Evolutionary conservation across 2,797 vertebrate genomes (phyloP).

Genomic region (Aviceda cuculoides): DNA sequence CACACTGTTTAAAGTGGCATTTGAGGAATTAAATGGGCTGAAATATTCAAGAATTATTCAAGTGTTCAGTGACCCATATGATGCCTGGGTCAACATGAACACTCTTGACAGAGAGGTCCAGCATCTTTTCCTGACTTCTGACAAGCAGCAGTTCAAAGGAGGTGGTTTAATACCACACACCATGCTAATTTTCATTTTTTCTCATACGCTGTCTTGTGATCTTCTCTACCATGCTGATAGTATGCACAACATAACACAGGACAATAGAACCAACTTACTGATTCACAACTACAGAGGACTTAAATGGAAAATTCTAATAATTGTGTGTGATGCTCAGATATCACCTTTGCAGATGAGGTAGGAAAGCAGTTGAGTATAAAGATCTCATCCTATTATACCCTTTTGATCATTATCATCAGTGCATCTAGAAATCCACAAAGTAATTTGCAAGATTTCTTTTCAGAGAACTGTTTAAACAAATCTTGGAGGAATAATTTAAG

Average conservation of each 20-base stretch:
- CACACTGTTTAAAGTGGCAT: slow-evolving; percentile 7
- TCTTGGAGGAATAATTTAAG: background rate
- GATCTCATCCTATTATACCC: background rate
- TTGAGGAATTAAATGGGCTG: background rate
- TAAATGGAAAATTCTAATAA: background rate
- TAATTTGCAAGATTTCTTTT: background rate
- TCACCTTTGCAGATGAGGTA: background rate
- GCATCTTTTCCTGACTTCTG: background rate
- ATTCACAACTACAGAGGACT: background rate
- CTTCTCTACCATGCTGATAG: background rate
- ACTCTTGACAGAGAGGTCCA: background rate
- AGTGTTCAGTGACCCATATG: background rate
- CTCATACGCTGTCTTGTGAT: background rate
- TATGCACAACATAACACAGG: background rate
- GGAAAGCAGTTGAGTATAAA: background rate
- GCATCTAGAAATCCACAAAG: background rate
- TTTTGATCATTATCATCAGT: accelerated
- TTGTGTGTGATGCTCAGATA: background rate
- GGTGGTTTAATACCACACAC: background rate
- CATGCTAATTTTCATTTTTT: background rate
- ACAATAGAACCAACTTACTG: background rate
- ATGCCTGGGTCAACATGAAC: background rate
- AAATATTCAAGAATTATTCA: background rate
- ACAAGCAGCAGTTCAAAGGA: background rate
- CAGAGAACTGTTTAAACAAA: background rate